Base-by-base conservation (phyloP, 2,797 vertebrate species). In the Tapirus indicus region DNA sequence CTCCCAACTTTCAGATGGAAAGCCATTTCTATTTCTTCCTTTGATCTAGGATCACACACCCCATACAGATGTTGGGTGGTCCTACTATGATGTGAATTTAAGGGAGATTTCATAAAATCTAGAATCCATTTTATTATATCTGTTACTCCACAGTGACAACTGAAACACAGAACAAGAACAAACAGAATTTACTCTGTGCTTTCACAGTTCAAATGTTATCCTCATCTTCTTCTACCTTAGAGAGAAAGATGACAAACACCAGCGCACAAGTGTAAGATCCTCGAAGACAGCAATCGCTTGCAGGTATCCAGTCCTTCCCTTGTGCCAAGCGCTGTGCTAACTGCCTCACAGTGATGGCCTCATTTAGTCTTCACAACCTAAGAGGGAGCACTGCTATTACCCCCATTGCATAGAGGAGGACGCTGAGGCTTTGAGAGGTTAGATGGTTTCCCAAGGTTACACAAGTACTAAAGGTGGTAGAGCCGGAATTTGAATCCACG, bases 11-110 rank as follows among this genome's bases (percentile, higher is more conserved):
- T 44, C 58, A 62, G 35, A 27, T 35, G 18, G 35, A 49, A n/a
- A 64, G 85, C n/a, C 27, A 88, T 62, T 74, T n/a, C n/a, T 75
- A 54, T 60, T 88, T 44, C 18, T 60, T 88, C 44, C 18, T 91
- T 47, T 60, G 38, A n/a, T 75, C 35, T 38, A 60, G 86, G 71
- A 41, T 32, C 29, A 35, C 60, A 41, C 32, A 11, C 13, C 20
- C 17, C 27, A 27, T 1, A 10, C 2, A 27, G 58, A 27, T 2
- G 27, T 5, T 47, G 58, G 68, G 44, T 29, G 68, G 35, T 29
- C 11, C 29, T 85, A 16, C 13, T 27, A 8, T 3, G 41, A 12
- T 25, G 32, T 52, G 54, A 64, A 80, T 77, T 52, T 32, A 60
- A 66, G 49, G n/a, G 25, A 84, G 49, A 68, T 13, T 23, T 27